Evolutionary conservation across 2,888 invertebrate species (phyloP), one percentile per base, ranked within the genome.

Genomic region (Tetrapedia diversipes): DNA sequence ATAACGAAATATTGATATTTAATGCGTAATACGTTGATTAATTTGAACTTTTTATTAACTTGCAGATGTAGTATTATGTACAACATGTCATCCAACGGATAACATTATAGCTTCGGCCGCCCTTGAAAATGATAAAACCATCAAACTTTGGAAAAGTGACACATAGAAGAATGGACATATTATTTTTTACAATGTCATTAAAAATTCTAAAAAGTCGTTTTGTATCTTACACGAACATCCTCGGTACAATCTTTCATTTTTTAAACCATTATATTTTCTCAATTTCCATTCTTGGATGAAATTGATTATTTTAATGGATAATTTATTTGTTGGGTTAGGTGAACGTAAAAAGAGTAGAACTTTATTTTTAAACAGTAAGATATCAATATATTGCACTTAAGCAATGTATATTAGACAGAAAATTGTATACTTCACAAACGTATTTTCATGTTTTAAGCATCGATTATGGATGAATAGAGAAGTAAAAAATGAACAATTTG

Each of bases 21-120:
- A 1, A 32, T 0, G 1, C 24, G 16, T 19, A 11, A 45, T 29
- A 6, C 8, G 34, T 19, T 8, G n/a, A 64, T 47, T 4, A 59
- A 39, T 60, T 34, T 56, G n/a, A n/a, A n/a, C n/a, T n/a, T 27
- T 63, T 11, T n/a, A 10, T 67, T 8, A 11, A 43, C 57, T 76
- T 51, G 7, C 89, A 95, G 96, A 96, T 92, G 96, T 96, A 14
- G 99, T 99, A 11, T 93, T 99, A 29, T 99, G 99, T 90, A 99
- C 99, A 27, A 98, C 99, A 4, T 99, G 99, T 92, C 99, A 99
- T 92, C 99, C 99, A 72, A 98, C 98, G 56, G 98, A 99, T 92
- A 99, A 99, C 92, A 98, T 99, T 80, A 99, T 99, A 86, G 99
- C 99, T 3, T 99, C 99, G 0, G 99, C 99, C 51, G 98, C 99